Percentiles rank a stretch among this genome's conserved stretches.
phyloP scores from a whole-genome alignment of 2,888 invertebrate species.

The Automeris io region DNA sequence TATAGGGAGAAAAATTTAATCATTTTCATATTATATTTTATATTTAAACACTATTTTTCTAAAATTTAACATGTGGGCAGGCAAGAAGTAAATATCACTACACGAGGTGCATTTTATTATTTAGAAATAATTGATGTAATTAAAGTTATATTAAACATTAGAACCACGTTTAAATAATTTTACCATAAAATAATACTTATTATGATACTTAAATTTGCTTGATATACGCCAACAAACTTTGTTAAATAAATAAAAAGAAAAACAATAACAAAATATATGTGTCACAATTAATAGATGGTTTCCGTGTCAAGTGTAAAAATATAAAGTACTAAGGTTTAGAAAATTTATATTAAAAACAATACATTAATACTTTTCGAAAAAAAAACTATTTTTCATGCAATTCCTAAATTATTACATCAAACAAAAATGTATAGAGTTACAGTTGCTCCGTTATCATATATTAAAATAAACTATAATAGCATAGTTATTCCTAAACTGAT shows the following conservation, averaged over 20 bases:
- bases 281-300: constrained; percentile 18
- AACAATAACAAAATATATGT: constrained; percentile 17
- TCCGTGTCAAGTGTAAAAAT: constrained; percentile 20
- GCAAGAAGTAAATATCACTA: constrained; percentile 56
- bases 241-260: constrained; percentile 22
- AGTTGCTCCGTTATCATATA: too few species aligned
- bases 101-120: constrained; percentile 49
- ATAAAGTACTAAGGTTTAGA: neutral
- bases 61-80: constrained; percentile 52
- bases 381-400: too few species aligned
- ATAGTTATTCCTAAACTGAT: too few species aligned
- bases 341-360: neutral
- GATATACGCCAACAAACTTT: constrained; percentile 19
- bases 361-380: too few species aligned
- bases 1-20: constrained; percentile 54
- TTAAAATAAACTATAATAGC: too few species aligned
- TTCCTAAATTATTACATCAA: too few species aligned
- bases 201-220: constrained; percentile 74
- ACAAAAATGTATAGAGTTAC: too few species aligned
- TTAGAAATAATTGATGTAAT: neutral
- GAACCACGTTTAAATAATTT: constrained; percentile 28
- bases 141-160: constrained; percentile 20
- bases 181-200: constrained; percentile 40
- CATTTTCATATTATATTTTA: constrained; percentile 2
- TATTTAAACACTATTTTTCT: constrained; percentile 40